Evolutionary conservation across 2,797 vertebrate genomes (phyloP), one percentile per base, ranked within the genome.

Genomic region (Silurus lanzhouensis): DNA sequence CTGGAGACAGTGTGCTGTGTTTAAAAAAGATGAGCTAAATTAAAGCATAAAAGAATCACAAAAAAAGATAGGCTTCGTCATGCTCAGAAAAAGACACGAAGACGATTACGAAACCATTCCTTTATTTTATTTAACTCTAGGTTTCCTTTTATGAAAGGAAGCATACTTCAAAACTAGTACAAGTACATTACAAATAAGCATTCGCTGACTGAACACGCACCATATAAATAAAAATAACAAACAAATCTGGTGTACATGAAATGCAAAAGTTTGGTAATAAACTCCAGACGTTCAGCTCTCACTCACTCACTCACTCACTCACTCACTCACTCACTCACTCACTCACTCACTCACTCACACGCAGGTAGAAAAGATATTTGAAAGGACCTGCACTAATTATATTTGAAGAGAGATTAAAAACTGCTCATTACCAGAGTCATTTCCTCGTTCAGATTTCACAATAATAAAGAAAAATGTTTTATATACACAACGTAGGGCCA

Each of bases 1-100:
- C 83, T 88, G 95, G 85, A 92, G 96, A 96, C 58, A 93, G 94
- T 12, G 91, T 94, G 48, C 94, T 94, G 2, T 97, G 94, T 89
- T 94, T 98, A 74, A 94, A 89, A 89, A 88, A 95, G 95, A 90
- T 99, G 95, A 68, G 58, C 83, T 15, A 55, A 38, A 38, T 38
- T 38, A 38, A 38, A 38, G 38, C 38, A 38, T 31, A 52, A 9
- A 52, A 52, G 9, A 52, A 52, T 38, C 38, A 38, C 38, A 52
- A 52, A 52, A 52, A 52, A 52, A 9, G 5, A 52, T 7, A 52
- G 48, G 48, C 6, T 10, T 7, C 48, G 48, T 52, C 48, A 52
- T 10, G 10, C 10, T 52, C 48, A 52, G 48, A 10, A 52, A 22
- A 71, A 1, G 9, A 0, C 17, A 22, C 68, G 12, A n/a, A 22